Percentiles rank a stretch among this genome's conserved stretches.
Conservation (phyloP, 2,797 vertebrate genomes). For the Sebastes diaconus region DNA sequence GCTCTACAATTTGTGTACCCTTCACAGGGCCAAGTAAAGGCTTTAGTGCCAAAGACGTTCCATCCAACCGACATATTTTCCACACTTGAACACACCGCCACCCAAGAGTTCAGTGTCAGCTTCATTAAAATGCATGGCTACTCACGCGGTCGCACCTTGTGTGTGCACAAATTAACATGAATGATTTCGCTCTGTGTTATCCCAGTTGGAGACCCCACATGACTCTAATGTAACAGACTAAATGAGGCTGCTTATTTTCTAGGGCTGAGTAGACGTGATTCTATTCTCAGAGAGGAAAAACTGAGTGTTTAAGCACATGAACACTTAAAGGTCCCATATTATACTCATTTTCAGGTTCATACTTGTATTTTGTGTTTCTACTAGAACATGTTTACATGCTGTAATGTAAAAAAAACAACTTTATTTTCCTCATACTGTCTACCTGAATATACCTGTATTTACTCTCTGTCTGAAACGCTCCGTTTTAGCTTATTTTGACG, state of each 20-base stretch:
- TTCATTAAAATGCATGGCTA: slow-evolving; percentile 72
- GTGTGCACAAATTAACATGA: slow-evolving; percentile 72
- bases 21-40: slow-evolving; percentile 49
- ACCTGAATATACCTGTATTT: no score
- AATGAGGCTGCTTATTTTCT: slow-evolving; percentile 55
- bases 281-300: slow-evolving; percentile 1
- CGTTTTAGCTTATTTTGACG: no score
- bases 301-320: background rate
- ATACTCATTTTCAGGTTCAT: no score
- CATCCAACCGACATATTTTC: slow-evolving; percentile 54
- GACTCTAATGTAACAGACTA: slow-evolving; percentile 65
- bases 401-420: no score
- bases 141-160: slow-evolving; percentile 65
- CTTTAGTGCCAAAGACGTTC: slow-evolving; percentile 54
- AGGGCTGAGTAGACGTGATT: slow-evolving; percentile 25
- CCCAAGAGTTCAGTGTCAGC: slow-evolving; percentile 61
- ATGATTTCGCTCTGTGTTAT: slow-evolving; percentile 66
- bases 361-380: no score
- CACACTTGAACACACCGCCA: slow-evolving; percentile 64
- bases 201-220: slow-evolving; percentile 69
- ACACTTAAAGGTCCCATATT: background rate
- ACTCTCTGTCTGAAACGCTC: no score
- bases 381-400: no score
- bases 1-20: slow-evolving; percentile 50
- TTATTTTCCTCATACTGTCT: no score